Conservation (phyloP, 2,113 vertebrate species). For the Centropus unirufus region DNA sequence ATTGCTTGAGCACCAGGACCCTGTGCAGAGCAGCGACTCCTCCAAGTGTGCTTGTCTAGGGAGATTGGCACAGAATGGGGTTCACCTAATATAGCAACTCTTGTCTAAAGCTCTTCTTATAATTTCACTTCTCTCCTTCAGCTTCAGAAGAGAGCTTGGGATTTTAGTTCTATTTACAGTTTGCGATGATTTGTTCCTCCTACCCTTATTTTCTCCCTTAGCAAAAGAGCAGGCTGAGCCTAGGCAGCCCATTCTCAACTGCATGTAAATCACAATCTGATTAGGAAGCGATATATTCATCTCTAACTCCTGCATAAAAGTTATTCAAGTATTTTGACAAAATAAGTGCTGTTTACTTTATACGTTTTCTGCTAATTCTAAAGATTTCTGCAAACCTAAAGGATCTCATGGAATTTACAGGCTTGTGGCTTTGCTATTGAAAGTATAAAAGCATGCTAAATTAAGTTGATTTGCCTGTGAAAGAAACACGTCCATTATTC, state of each 20-base stretch:
- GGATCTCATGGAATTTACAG: conserved; percentile 95
- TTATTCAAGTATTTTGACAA: conserved; percentile 84
- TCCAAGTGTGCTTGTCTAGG: not conserved
- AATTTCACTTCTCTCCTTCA: not conserved
- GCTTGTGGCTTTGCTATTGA: conserved; percentile 94
- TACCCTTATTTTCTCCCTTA: not conserved
- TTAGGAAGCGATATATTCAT: conserved; percentile 83
- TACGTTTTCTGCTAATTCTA: conserved; percentile 88
- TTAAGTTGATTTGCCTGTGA: conserved; percentile 99
- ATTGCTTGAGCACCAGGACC: not conserved
- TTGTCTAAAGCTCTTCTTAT: not conserved
- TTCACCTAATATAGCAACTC: not conserved
- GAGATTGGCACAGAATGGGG: not conserved
- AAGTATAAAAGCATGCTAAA: conserved; percentile 95
- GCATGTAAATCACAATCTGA: conserved; percentile 80
- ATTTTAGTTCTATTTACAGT: not conserved
- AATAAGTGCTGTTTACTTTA: conserved; percentile 84
- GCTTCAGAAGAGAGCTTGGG: not conserved
- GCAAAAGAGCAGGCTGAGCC: conserved; percentile 24
- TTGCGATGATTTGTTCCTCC: not conserved
- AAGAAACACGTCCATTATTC: conserved; percentile 98
- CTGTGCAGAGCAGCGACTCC: not conserved
- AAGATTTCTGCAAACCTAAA: conserved; percentile 89
- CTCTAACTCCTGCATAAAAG: conserved; percentile 78
- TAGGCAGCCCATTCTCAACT: conserved; percentile 65